Evolutionary conservation across 2,113 vertebrate species (phyloP).

Genomic region (Diphyllodes magnificus): DNA sequence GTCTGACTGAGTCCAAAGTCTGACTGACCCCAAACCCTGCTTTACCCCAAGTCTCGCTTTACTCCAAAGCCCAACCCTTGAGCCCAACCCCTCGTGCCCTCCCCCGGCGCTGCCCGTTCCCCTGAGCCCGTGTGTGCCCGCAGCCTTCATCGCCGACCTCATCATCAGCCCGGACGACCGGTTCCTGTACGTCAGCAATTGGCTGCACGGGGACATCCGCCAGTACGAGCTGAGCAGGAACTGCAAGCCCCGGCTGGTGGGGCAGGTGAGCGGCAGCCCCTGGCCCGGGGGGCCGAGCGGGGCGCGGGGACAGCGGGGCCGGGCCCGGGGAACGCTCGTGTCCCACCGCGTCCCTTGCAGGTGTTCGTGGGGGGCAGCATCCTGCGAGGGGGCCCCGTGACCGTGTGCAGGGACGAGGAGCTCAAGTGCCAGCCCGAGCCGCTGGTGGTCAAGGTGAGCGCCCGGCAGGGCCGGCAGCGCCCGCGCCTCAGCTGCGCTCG

Average conservation of each 20-base stretch:
- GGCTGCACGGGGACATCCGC: slow-evolving; percentile 90
- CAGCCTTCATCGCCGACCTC: slow-evolving; percentile 87
- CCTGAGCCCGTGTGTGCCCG: not conserved
- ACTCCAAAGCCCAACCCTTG: not conserved
- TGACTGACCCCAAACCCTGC: too few relatives aligned
- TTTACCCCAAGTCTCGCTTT: not conserved
- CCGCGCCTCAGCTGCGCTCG: too few relatives aligned
- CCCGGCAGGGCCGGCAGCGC: too few relatives aligned
- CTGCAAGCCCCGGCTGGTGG: slow-evolving; percentile 76
- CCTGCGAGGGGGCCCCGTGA: slow-evolving; percentile 75
- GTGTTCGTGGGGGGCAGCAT: slow-evolving; percentile 89
- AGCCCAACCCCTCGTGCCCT: not conserved
- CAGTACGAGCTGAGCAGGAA: slow-evolving; percentile 88
- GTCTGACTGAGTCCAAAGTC: rapidly evolving
- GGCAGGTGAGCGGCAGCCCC: slow-evolving; percentile 70
- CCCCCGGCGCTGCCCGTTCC: rapidly evolving
- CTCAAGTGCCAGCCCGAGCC: slow-evolving; percentile 78
- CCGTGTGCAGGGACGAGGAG: slow-evolving; percentile 83
- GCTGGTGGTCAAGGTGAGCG: slow-evolving; percentile 81
- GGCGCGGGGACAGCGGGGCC: not conserved
- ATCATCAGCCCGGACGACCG: slow-evolving; percentile 86
- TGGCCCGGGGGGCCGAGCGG: not conserved
- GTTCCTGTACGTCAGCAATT: slow-evolving; percentile 90
- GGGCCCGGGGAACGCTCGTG: rapidly evolving
- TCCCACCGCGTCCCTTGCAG: slow-evolving; percentile 45